Evolutionary conservation across 1,140 invertebrate genomes (phyloP), one percentile per base, ranked within the genome.

Genomic region (Vanessa tameamea): DNA sequence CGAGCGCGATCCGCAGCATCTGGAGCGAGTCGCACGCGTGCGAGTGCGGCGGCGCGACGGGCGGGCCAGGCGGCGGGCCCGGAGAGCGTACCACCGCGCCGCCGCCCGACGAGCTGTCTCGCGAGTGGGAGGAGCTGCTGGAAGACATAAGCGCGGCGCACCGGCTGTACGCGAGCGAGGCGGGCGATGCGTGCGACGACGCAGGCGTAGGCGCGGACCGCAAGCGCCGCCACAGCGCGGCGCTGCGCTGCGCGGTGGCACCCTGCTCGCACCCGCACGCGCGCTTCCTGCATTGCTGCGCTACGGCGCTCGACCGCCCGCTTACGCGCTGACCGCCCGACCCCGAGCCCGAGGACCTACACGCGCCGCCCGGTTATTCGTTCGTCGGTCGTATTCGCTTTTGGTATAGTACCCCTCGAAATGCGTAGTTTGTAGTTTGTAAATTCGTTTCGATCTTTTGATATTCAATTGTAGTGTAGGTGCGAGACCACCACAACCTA

Each of bases 61-160:
- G 55, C 71, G 69, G 76, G 59, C 43, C 51, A 43, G 23, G 16
- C 78, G 47, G 47, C 9, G 37, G 37, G 37, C 37, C 37, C 37
- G 37, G 37, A 43, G 37, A 20, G 59, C 48, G 74, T 55, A 72
- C 72, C 26, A 66, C 63, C 63, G 79, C 81, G 64, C 67, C 79
- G 64, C 65, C 67, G 15, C 74, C 79, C 7, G 82, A 84, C 61
- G 89, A 88, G 71, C 67, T 83, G 79, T 80, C 89, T 59, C 82
- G 86, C 66, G 93, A 94, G 71, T 93, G 92, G 85, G 93, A 94
- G 83, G 90, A 94, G 85, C 83, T 94, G 78, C 84, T 93, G 82
- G 86, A 85, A 26, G 93, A 92, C 78, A 88, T 93, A 70, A 90
- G 88, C 79, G 89, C 89, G 76, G 92, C 92, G 80, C 91, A 92